Conservation (phyloP, 2,797 vertebrate genomes). For the Sebastes oblongus region DNA sequence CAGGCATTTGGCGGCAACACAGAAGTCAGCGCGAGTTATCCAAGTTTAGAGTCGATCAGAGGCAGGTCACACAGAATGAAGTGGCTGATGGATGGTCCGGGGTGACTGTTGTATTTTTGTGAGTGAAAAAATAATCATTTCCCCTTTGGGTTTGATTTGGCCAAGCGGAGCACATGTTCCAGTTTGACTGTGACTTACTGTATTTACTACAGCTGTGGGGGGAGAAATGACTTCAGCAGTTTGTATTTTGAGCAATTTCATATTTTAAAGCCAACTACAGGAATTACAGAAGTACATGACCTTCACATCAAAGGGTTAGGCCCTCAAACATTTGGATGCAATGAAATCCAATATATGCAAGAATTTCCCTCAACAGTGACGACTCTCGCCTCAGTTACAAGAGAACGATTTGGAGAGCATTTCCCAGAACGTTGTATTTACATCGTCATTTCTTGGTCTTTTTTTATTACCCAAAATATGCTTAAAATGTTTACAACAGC, state of each 20-base stretch:
- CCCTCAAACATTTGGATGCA: constrained; percentile 32
- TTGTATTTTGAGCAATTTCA: constrained; percentile 60
- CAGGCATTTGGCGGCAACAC: constrained; percentile 33
- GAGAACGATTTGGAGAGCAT: background rate
- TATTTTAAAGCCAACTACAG: constrained; percentile 33
- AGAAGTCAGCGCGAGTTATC: constrained; percentile 31
- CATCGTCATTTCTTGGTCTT: constrained; percentile 22
- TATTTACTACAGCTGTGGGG: constrained; percentile 71
- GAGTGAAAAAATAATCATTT: constrained; percentile 25
- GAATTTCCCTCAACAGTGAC: constrained; percentile 11
- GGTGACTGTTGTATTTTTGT: constrained; percentile 41
- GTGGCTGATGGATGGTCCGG: constrained; percentile 16
- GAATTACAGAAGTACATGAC: constrained; percentile 9
- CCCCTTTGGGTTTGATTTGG: constrained; percentile 50
- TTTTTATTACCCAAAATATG: constrained; percentile 31
- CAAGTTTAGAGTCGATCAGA: constrained; percentile 25
- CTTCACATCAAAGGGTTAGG: constrained; percentile 21
- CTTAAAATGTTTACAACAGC: constrained; percentile 68
- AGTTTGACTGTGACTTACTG: constrained; percentile 58
- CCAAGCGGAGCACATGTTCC: constrained; percentile 61
- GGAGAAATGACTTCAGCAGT: constrained; percentile 61
- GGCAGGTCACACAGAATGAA: constrained; percentile 17
- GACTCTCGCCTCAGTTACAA: constrained; percentile 4
- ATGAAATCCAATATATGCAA: constrained; percentile 19
- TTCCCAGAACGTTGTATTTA: constrained; percentile 21